These are phyloP conservation scores for Lymantria dispar DNA, from an alignment of 2,888 invertebrate genomes.

Conservation along the genomic window DNA sequence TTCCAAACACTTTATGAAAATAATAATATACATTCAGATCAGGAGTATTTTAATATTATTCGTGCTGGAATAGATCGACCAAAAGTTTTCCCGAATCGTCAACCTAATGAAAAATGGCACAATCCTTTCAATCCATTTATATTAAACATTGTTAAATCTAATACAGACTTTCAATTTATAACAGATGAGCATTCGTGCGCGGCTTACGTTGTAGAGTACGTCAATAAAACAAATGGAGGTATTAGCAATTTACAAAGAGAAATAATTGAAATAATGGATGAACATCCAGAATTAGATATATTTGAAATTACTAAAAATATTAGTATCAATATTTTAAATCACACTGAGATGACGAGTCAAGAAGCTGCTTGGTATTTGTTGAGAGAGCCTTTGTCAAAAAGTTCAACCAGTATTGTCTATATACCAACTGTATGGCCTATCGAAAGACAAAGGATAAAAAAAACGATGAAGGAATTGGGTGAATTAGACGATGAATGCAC, in stretches of 20 bases:
- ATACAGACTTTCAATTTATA: conserved; percentile 41
- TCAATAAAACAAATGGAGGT: conserved; percentile 50
- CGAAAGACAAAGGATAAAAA: conserved; percentile 44
- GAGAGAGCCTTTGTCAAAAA: conserved; percentile 51
- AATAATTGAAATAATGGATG: conserved; percentile 37
- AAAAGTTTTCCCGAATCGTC: conserved; percentile 42
- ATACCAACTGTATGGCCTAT: conserved; percentile 53
- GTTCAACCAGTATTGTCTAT: too few species aligned
- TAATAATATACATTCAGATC: conserved; percentile 36
- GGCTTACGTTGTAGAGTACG: conserved; percentile 48
- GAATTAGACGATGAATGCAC: conserved; percentile 36
- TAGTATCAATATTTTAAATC: conserved; percentile 42
- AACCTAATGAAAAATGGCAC: conserved; percentile 48
- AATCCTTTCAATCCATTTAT: conserved; percentile 57
- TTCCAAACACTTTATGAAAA: conserved; percentile 9
- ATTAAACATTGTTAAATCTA: conserved; percentile 44
- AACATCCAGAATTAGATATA: conserved; percentile 32
- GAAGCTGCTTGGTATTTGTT: conserved; percentile 66
- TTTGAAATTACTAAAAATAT: conserved; percentile 22
- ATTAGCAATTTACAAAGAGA: conserved; percentile 43
- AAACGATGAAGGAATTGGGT: conserved; percentile 32
- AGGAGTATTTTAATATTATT: conserved; percentile 27
- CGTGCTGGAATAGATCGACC: conserved; percentile 46
- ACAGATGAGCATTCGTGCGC: conserved; percentile 41
- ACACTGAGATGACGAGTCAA: conserved; percentile 53